Evolutionary conservation across 2,797 vertebrate genomes (phyloP).

Genomic region (Halcyon badia): DNA sequence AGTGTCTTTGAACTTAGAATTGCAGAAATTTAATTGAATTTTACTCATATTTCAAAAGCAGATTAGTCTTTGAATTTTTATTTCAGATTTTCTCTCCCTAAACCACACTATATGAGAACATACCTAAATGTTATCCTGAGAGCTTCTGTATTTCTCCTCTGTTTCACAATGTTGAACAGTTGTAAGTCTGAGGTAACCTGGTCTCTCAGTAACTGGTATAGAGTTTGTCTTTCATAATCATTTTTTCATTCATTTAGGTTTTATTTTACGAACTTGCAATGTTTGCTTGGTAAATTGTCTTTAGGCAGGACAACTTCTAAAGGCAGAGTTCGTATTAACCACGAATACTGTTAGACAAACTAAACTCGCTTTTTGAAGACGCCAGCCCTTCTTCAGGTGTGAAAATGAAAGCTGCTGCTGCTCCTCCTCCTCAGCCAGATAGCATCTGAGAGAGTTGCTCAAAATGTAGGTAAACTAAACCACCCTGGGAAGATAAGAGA

Average conservation of each 20-base stretch:
- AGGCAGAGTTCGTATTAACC: neutral
- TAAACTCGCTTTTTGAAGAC: neutral
- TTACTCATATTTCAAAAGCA: slow-evolving; percentile 15
- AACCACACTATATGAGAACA: neutral
- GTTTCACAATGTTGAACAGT: neutral
- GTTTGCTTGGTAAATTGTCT: neutral
- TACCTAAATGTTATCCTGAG: neutral
- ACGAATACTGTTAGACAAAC: neutral
- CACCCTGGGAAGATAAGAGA: neutral
- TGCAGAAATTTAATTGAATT: slow-evolving; percentile 37
- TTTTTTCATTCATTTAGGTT: neutral
- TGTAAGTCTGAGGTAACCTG: neutral
- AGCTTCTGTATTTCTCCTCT: slow-evolving; percentile 34
- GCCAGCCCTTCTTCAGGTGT: neutral
- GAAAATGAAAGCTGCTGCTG: neutral
- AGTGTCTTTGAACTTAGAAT: slow-evolving; percentile 36
- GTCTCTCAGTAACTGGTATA: neutral
- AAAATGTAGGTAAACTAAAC: neutral
- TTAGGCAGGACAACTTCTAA: neutral
- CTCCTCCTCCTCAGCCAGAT: neutral
- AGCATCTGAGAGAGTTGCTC: neutral
- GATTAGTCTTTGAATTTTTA: slow-evolving; percentile 40
- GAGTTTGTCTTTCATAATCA: neutral
- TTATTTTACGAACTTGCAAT: neutral
- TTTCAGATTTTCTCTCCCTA: neutral